Base-by-base conservation (phyloP, 1,140 invertebrate genomes). In the Hylaeus anthracinus region DNA sequence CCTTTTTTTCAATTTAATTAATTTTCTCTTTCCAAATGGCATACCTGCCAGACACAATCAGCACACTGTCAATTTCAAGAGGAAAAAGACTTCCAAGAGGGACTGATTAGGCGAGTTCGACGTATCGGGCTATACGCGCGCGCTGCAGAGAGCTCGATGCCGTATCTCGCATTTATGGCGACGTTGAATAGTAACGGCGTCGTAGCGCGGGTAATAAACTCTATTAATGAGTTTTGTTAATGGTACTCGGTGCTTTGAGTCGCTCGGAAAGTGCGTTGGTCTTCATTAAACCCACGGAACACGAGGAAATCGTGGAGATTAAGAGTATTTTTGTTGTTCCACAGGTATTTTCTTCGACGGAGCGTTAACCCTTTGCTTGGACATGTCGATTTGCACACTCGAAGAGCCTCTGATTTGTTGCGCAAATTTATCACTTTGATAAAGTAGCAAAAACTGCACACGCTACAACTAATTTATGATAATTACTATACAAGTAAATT, bases 1-100 rank as follows among this genome's bases (percentile, higher is more conserved):
- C 26, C 26, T 26, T 26, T 26, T 26, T 26, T 26, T 26, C n/a
- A 26, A 26, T 26, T 0, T 26, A 26, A 26, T 26, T 26, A 26
- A 26, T 26, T 26, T 26, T 26, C 26, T 26, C 26, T 26, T 26
- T 26, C 26, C 26, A 26, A 26, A 26, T 26, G 26, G 26, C 26
- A 26, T 26, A 26, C 26, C 26, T 26, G 26, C 26, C 26, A 26
- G 26, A 26, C 26, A 26, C 26, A 83, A 80, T 76, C 80, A 86
- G 80, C 84, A 84, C 55, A 69, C 58, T 63, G 75, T 79, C 84
- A 80, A 83, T 61, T 67, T 84, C 71, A 51, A 81, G 53, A 37
- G n/a, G 61, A 60, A 75, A 79, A 48, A 37, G 10, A 41, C 14
- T 37, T 43, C 12, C n/a, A 14, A 48, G 79, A 39, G 53, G 66